phyloP scores from a whole-genome alignment of 2,797 vertebrate genomes.

The Gymnodraco acuticeps region DNA sequence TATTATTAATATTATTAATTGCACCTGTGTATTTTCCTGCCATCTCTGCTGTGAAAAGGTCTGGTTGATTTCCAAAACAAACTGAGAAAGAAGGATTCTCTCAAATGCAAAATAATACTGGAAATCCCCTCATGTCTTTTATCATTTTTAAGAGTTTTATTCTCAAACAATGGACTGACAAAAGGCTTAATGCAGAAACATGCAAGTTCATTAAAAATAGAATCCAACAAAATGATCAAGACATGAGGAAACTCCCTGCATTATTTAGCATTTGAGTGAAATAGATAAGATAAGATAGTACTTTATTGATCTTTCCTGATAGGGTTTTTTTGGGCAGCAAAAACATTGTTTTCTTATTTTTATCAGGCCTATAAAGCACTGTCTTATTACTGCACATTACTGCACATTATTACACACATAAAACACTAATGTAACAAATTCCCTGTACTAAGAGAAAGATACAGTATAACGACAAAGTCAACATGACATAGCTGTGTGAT shows the following conservation, averaged over 20 bases:
- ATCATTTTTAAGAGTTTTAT: slow-evolving; percentile 2
- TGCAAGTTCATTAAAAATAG: neutral
- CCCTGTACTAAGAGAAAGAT: slow-evolving; percentile 11
- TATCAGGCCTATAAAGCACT: neutral
- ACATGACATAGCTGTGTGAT: slow-evolving; percentile 17
- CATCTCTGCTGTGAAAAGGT: neutral
- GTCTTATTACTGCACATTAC: slow-evolving; percentile 10
- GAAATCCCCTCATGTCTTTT: neutral
- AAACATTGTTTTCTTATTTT: neutral
- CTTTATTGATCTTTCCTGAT: neutral
- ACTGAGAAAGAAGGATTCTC: neutral
- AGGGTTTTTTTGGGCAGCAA: neutral
- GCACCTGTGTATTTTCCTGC: neutral
- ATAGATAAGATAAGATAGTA: neutral
- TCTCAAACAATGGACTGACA: neutral
- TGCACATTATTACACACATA: too few species aligned
- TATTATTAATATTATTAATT: neutral
- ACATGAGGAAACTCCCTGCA: neutral
- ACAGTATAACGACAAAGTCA: slow-evolving; percentile 15
- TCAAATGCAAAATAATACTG: neutral
- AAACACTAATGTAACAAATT: slow-evolving; percentile 25
- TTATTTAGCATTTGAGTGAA: neutral
- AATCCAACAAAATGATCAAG: neutral
- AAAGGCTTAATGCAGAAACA: neutral
- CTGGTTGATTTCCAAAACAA: neutral